phyloP scores from a whole-genome alignment of 2,888 invertebrate species.

The Hecatera dysodea region DNA sequence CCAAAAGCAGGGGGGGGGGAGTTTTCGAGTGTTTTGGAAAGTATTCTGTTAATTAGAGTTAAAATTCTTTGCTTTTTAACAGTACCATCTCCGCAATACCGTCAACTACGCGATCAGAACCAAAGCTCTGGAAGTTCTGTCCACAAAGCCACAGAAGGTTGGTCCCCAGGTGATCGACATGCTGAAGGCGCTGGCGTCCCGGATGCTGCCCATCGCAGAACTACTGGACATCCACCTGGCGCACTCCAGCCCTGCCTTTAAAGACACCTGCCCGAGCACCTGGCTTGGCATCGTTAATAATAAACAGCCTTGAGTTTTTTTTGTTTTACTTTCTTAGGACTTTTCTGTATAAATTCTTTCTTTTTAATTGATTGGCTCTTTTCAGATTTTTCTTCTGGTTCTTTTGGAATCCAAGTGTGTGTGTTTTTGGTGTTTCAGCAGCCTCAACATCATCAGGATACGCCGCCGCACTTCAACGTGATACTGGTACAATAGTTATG shows the following conservation, averaged over 20 bases:
- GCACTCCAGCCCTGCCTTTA: constrained; percentile 84
- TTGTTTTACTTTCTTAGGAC: neutral
- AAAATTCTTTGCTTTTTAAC: constrained; percentile 25
- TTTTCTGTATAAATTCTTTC: too few relatives aligned
- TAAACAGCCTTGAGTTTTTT: constrained; percentile 73
- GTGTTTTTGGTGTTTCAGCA: too few relatives aligned
- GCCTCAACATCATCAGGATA: too few relatives aligned
- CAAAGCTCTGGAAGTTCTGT: constrained; percentile 74
- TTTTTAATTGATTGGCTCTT: too few relatives aligned
- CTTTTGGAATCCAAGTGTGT: too few relatives aligned
- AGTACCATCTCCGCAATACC: constrained; percentile 84
- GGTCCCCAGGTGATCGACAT: constrained; percentile 80
- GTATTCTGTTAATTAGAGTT: too few relatives aligned
- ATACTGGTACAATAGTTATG: too few relatives aligned
- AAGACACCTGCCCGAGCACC: constrained; percentile 81
- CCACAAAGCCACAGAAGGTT: constrained; percentile 81
- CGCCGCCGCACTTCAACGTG: too few relatives aligned
- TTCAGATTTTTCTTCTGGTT: too few relatives aligned
- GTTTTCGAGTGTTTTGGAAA: too few relatives aligned
- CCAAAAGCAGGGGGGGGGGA: too few relatives aligned
- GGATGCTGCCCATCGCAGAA: constrained; percentile 81
- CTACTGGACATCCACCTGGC: constrained; percentile 83
- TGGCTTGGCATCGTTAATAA: constrained; percentile 87
- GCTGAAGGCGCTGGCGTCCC: constrained; percentile 79
- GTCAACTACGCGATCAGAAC: constrained; percentile 81